Conservation (phyloP, 2,888 invertebrate species). For the Mellilla xanthometata region DNA sequence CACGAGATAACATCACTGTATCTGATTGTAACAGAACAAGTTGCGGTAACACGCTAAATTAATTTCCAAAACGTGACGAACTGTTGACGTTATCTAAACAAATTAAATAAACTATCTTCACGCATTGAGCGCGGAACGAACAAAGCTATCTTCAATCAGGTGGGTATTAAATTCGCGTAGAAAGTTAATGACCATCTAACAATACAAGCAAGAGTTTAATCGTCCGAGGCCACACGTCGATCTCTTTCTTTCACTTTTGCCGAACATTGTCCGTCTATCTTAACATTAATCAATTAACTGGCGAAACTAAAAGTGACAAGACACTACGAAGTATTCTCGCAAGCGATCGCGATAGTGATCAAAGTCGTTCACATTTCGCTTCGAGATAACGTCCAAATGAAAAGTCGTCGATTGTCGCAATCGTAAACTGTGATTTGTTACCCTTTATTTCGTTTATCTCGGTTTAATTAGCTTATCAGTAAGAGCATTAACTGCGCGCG, state of each 20-base stretch:
- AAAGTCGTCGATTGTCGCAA: constrained; percentile 23
- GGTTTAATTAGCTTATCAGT: constrained; percentile 27
- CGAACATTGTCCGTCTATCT: constrained; percentile 40
- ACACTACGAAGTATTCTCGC: constrained; percentile 39
- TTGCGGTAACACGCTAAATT: constrained; percentile 3
- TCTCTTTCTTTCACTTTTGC: constrained; percentile 34
- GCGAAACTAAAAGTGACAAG: constrained; percentile 62
- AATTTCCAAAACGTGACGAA: constrained; percentile 17
- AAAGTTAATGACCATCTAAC: constrained; percentile 46
- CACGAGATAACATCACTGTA: too few species aligned
- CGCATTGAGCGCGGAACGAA: constrained; percentile 27
- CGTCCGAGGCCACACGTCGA: constrained; percentile 19
- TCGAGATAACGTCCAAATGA: constrained; percentile 18
- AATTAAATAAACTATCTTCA: constrained; percentile 35
- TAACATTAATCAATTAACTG: constrained; percentile 67
- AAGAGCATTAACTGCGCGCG: constrained; percentile 16
- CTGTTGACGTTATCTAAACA: constrained; percentile 44
- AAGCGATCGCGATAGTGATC: constrained; percentile 31
- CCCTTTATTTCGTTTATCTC: constrained; percentile 15
- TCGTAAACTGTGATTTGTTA: constrained; percentile 4
- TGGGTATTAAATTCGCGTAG: constrained; percentile 37
- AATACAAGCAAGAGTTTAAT: constrained; percentile 31
- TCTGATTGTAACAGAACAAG: too few species aligned
- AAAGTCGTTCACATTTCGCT: constrained; percentile 22
- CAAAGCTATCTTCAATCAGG: constrained; percentile 32